A percentile compares a stretch with the other conserved stretches of the same genome.
Evolutionary conservation across 1,140 invertebrate genomes (phyloP).

Genomic region (Drosophila malerkotliana): DNA sequence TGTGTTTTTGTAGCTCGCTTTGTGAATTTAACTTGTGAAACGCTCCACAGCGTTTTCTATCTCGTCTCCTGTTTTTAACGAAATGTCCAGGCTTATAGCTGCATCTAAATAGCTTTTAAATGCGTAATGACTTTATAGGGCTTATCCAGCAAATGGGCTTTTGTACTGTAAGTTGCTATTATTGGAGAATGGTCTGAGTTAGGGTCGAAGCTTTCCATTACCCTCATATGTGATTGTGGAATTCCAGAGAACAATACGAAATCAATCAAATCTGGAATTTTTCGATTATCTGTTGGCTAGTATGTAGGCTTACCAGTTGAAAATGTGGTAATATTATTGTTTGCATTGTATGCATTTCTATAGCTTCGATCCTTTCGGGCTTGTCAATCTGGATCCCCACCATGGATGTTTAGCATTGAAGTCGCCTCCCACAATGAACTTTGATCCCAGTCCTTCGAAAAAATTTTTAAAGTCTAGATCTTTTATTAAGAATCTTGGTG

Average conservation of each 20-base stretch:
- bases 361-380: neutral
- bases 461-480: too few species aligned
- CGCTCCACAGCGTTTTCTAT: conserved; percentile 40
- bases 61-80: conserved; percentile 31
- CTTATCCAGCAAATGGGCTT: neutral
- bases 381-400: neutral
- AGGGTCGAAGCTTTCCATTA: conserved; percentile 24
- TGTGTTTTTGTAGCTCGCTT: neutral
- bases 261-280: conserved; percentile 80
- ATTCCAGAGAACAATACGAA: conserved; percentile 74
- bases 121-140: conserved; percentile 1
- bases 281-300: conserved; percentile 76
- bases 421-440: too few species aligned
- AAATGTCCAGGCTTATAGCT: conserved; percentile 27
- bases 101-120: conserved; percentile 22
- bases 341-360: neutral
- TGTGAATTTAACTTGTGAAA: conserved; percentile 39
- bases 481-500: too few species aligned
- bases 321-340: neutral
- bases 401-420: too few species aligned
- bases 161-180: conserved; percentile 3
- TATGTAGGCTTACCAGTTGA: conserved; percentile 68
- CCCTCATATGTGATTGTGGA: conserved; percentile 10
- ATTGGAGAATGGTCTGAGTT: conserved; percentile 35
- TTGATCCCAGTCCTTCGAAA: too few species aligned